phyloP scores from a whole-genome alignment of 2,113 vertebrate species.

The Poeciliopsis prolifica region DNA sequence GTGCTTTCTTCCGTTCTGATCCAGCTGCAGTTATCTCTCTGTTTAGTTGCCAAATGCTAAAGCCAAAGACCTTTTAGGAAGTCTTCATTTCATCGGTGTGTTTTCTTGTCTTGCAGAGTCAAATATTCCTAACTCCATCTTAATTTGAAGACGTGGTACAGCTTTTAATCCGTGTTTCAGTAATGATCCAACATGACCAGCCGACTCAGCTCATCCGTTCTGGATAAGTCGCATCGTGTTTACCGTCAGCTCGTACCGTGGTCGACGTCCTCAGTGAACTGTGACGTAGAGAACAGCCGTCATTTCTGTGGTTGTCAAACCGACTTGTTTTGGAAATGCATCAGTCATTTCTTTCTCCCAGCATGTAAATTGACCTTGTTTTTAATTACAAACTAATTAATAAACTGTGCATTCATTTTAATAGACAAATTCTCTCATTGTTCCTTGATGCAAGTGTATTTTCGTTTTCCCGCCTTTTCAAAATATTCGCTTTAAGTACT shows the following conservation, averaged over 20 bases:
- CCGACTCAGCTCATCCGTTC: not conserved
- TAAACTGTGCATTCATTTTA: slow-evolving; percentile 53
- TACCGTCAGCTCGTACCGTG: not conserved
- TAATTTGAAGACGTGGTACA: not conserved
- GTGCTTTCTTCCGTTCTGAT: not conserved
- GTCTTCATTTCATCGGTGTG: slow-evolving; percentile 29
- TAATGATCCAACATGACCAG: not conserved
- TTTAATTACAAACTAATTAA: slow-evolving; percentile 48
- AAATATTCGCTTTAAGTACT: not conserved
- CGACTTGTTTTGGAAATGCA: not conserved
- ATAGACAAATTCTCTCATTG: slow-evolving; percentile 38
- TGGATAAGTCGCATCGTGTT: not conserved
- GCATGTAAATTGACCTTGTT: slow-evolving; percentile 18
- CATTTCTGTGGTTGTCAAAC: not conserved
- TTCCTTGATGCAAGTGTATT: slow-evolving; percentile 7
- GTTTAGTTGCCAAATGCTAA: slow-evolving; percentile 62
- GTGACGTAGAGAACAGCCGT: slow-evolving; percentile 9
- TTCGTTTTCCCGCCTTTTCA: not conserved
- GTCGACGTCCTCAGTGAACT: slow-evolving; percentile 20
- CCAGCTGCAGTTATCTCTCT: slow-evolving; percentile 26
- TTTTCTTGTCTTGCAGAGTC: not conserved
- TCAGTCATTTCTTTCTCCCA: slow-evolving; percentile 30
- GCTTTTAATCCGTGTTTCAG: not conserved
- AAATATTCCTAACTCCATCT: not conserved
- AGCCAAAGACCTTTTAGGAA: slow-evolving; percentile 66